Evolutionary conservation across 2,888 invertebrate genomes (phyloP).

Genomic region (Vanessa cardui): DNA sequence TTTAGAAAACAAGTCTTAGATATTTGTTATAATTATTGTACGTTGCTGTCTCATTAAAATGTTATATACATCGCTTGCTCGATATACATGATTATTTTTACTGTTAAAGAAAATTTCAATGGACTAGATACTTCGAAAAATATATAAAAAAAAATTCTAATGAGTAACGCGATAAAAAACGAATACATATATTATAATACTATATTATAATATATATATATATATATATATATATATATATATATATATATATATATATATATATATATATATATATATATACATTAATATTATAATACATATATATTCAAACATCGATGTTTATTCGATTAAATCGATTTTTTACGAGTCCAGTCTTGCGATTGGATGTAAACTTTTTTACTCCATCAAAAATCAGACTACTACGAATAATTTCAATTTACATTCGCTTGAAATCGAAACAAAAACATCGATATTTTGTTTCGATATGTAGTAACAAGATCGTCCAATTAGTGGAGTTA

Average conservation of each 20-base stretch:
- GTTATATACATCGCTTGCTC: background rate
- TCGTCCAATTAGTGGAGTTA: conserved; percentile 55
- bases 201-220: no score
- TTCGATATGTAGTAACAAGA: conserved; percentile 16
- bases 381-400: no score
- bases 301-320: background rate
- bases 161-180: background rate
- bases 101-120: background rate
- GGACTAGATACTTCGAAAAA: background rate
- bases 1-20: conserved; percentile 3
- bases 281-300: no score
- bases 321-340: background rate
- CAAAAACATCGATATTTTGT: background rate
- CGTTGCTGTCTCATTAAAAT: conserved; percentile 5
- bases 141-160: background rate
- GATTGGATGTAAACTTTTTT: no score
- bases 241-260: no score
- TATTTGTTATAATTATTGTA: conserved; percentile 9
- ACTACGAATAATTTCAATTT: no score
- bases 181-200: no score
- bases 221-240: no score
- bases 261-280: no score
- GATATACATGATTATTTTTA: no score
- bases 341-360: no score
- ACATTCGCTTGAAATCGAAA: no score